A percentile compares a stretch with the other conserved stretches of the same genome.
Conservation (phyloP, 2,797 vertebrate species). For the Tolypeutes matacus region DNA sequence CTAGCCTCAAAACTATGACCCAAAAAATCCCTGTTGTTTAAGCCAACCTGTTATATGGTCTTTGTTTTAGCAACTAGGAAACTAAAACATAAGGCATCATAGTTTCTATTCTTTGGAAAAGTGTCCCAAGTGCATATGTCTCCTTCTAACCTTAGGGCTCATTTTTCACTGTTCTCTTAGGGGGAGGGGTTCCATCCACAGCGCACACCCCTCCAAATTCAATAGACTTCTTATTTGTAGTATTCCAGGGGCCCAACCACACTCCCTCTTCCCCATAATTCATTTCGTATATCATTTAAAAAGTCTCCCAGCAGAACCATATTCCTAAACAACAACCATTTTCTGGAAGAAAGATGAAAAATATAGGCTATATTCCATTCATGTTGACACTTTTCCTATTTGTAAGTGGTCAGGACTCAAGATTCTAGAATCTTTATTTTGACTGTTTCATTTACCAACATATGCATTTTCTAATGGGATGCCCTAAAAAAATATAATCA, state of each 20-base stretch:
- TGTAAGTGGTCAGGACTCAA: background rate
- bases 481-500: background rate
- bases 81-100: too few species aligned
- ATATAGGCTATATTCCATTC: background rate
- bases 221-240: background rate
- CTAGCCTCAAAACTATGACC: too few species aligned
- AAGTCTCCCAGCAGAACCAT: slow-evolving; percentile 39
- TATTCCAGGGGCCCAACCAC: background rate
- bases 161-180: background rate
- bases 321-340: background rate
- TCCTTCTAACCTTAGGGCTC: background rate
- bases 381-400: background rate
- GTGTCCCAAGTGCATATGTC: background rate
- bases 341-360: slow-evolving; percentile 29
- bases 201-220: background rate
- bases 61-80: too few species aligned
- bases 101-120: background rate
- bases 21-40: too few species aligned
- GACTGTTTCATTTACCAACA: background rate
- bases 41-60: too few species aligned
- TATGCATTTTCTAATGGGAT: background rate
- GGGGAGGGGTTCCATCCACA: too few species aligned
- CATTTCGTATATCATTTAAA: background rate
- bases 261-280: background rate
- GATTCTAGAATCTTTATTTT: slow-evolving; percentile 3